Evolutionary conservation across 1,140 invertebrate species (phyloP).

Genomic region (Penaeus japonicus): DNA sequence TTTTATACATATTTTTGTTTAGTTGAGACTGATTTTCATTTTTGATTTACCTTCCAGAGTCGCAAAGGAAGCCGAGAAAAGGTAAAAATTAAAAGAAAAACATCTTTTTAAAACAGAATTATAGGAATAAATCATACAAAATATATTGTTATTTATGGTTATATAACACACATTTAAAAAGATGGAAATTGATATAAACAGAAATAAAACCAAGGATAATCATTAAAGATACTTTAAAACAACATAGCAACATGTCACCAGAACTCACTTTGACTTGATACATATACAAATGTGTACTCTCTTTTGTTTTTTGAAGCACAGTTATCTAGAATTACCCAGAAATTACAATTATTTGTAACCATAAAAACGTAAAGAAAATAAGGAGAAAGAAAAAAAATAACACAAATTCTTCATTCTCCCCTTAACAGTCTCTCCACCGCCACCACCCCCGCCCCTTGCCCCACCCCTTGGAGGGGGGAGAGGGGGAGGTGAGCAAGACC

Average conservation of each 20-base stretch:
- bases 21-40: no score
- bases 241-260: no score
- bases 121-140: no score
- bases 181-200: no score
- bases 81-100: slow-evolving; percentile 67
- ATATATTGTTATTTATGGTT: no score
- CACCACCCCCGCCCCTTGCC: slow-evolving; percentile 47
- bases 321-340: neutral
- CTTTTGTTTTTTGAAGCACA: neutral
- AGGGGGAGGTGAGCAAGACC: slow-evolving; percentile 62
- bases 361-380: neutral
- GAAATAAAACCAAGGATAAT: no score
- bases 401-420: neutral
- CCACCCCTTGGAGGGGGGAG: slow-evolving; percentile 31
- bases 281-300: neutral
- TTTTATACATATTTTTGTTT: no score
- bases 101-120: no score
- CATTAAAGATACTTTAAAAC: no score
- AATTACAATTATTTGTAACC: neutral
- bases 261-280: no score
- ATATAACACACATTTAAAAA: no score
- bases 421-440: slow-evolving; percentile 46
- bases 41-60: slow-evolving; percentile 53
- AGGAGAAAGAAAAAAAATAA: neutral
- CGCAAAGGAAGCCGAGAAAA: slow-evolving; percentile 80